Evolutionary conservation across 1,140 invertebrate genomes (phyloP), one percentile per base, ranked within the genome.

Genomic region (Drosophila triauraria): DNA sequence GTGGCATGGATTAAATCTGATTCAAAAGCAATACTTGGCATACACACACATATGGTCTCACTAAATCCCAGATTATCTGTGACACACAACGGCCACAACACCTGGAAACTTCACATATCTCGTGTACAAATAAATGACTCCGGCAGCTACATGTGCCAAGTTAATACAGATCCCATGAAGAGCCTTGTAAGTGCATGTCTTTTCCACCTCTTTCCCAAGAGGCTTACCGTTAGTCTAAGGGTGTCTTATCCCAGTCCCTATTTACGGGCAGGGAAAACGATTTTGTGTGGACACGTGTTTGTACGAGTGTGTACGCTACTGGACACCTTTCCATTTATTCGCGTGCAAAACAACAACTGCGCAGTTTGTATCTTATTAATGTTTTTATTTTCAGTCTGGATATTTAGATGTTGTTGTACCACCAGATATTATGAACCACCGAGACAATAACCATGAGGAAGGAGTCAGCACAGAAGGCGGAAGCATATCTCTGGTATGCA

Each of bases 1-100:
- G 97, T 98, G 78, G 97, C 97, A 50, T 98, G 97, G 97, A 97
- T 98, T 91, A 97, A 98, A 93, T 96, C 96, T 7, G 97, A 98
- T 93, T 96, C 97, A 7, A 97, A 97, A 93, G 96, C 96, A 57
- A 97, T 98, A 80, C 94, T 98, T 74, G 97, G 97, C 4, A 97
- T 98, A 81, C 97, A 98, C 91, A 97, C 96, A 53, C 96, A 97
- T 90, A 96, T 98, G 95, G 97, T 98, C 68, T 96, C 97, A 15
- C 95, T 97, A 91, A 98, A 98, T 94, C 95, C 96, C 35, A 94
- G 97, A 56, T 95, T 97, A 67, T 95, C 95, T 27, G 97, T 98
- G 67, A 97, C 96, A 48, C 97, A 98, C 93, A 98, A 98, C 93
- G 97, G 97, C 50, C 97, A 98, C 93, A 97, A 98, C 91, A 97